phyloP scores from a whole-genome alignment of 2,888 invertebrate genomes.

The Pocota personata region DNA sequence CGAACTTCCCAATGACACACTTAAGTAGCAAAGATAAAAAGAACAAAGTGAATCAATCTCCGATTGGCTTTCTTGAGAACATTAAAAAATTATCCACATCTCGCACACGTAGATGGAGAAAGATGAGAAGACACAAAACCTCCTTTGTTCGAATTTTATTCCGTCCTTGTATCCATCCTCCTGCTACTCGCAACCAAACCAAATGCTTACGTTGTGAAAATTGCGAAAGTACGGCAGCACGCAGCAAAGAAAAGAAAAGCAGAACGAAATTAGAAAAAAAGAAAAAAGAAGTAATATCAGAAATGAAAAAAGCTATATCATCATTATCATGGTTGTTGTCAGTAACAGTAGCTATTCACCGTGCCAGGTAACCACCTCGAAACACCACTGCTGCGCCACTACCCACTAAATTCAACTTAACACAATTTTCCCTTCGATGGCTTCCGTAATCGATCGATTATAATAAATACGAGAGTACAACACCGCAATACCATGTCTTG shows the following conservation, averaged over 20 bases:
- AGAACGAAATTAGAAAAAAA: conserved; percentile 10
- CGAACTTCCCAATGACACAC: conserved; percentile 45
- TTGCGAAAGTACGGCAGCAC: conserved; percentile 1
- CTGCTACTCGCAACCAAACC: background rate
- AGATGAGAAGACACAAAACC: background rate
- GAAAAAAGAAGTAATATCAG: background rate
- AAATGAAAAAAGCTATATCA: conserved; percentile 16
- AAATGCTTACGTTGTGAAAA: conserved; percentile 10
- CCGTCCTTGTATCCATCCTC: conserved; percentile 1
- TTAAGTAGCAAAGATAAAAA: conserved; percentile 16
- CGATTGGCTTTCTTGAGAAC: conserved; percentile 44
- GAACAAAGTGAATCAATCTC: conserved; percentile 39
- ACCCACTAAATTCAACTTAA: conserved; percentile 37
- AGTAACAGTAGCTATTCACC: conserved; percentile 12
- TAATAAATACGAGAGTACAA: conserved; percentile 32
- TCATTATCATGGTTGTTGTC: conserved; percentile 26
- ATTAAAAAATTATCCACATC: conserved; percentile 22
- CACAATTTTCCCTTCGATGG: conserved; percentile 48
- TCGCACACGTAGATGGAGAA: background rate
- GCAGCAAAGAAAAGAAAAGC: background rate
- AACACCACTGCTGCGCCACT: background rate
- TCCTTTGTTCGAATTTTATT: background rate
- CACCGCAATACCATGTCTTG: background rate
- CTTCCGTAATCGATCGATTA: conserved; percentile 52
- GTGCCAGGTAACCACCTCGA: conserved; percentile 14